phyloP scores from a whole-genome alignment of 92 coral and sea anemone species.

The Palythoa grandiflora region DNA sequence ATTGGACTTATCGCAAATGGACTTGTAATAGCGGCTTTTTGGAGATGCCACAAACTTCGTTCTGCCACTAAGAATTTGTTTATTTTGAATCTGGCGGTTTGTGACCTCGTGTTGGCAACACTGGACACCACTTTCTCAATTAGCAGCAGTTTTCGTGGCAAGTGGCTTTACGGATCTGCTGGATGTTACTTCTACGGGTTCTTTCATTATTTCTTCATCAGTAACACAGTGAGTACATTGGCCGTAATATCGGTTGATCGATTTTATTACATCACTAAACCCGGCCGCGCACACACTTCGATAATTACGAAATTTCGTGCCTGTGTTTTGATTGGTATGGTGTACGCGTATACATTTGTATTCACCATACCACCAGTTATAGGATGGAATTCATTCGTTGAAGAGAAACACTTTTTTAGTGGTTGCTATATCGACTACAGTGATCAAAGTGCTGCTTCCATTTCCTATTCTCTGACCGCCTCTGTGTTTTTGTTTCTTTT shows the following conservation, averaged over 20 bases:
- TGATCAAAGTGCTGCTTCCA: conserved; percentile 80
- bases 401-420: conserved; percentile 74
- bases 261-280: conserved; percentile 86
- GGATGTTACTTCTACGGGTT: conserved; percentile 90
- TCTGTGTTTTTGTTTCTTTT: conserved; percentile 75
- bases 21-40: conserved; percentile 79
- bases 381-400: conserved; percentile 88
- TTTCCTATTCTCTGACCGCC: conserved; percentile 82
- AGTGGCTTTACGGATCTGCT: conserved; percentile 80
- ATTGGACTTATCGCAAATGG: conserved; percentile 83
- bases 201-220: conserved; percentile 80
- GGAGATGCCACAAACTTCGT: conserved; percentile 84
- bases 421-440: conserved; percentile 93
- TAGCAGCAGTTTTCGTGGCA: conserved; percentile 65
- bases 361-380: conserved; percentile 89
- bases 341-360: conserved; percentile 74
- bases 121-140: conserved; percentile 79
- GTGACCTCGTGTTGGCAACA: conserved; percentile 83
- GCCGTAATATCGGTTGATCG: conserved; percentile 90
- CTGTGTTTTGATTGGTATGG: conserved; percentile 53
- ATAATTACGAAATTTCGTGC: conserved; percentile 75
- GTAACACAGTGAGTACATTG: conserved; percentile 83
- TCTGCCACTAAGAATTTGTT: conserved; percentile 88
- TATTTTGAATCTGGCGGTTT: conserved; percentile 87
- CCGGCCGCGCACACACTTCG: conserved; percentile 75